Evolutionary conservation across 2,888 invertebrate genomes (phyloP), one percentile per base, ranked within the genome.

Genomic region (Oscheius sp.): DNA sequence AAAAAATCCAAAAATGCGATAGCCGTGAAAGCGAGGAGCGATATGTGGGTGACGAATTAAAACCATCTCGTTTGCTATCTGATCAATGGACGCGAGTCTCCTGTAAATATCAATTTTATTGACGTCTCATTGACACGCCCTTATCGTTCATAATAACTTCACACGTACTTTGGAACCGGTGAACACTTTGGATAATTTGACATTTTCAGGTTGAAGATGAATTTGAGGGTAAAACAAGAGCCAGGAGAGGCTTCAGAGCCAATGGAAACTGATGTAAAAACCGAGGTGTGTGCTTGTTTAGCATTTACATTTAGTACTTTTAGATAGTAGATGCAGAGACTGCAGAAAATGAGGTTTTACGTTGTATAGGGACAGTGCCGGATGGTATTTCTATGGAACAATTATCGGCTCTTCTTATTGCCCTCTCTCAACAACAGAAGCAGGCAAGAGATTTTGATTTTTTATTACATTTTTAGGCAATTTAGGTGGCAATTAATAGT

Each of bases 351-450:
- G 72, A 80, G 56, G 72, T 80, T 12, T n/a, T 76, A 52, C 78
- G 76, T 23, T 74, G 79, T 49, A 72, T 79, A 27, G 58, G 79
- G 72, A 55, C 75, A 7, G 71, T 73, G 9, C 13, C 49, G 25
- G 79, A 79, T 35, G 81, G 81, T 45, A 75, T 81, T 35, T 77
- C 75, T 41, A 78, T 77, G 74, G 81, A 81, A 25, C 64, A 76
- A 18, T 13, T 81, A 69, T 78, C 72, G 2, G 69, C 53, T 21
- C 66, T 81, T 64, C 78, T 78, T 16, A 70, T 76, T 0, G 69
- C 56, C 5, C n/a, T 78, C 21, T n/a, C 69, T 21, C 71, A 52
- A 35, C 21, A 71, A 27, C 74, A 71, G 3, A 55, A 75, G 49
- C 75, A 77, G 69, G 77, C 75, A n/a, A 2, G 63, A 1, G 1